Percentiles rank a stretch among this genome's conserved stretches.
Conservation (phyloP, 2,113 vertebrate genomes). For the Hystrix cristata region DNA sequence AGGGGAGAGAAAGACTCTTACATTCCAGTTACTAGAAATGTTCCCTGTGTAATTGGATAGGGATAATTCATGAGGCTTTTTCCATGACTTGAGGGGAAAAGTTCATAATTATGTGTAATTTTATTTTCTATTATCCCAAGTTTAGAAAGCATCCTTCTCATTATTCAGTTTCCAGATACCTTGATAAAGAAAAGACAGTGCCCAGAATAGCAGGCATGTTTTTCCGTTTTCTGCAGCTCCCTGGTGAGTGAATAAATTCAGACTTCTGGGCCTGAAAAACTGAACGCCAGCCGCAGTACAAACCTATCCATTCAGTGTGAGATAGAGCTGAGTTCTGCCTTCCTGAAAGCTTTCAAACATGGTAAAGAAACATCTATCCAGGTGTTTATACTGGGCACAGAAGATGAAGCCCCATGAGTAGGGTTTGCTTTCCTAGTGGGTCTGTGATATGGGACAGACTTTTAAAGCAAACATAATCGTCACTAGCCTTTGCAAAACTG, state of each 20-base stretch:
- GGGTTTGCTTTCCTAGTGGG: not conserved
- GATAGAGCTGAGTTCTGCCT: not conserved
- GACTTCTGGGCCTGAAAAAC: conserved; percentile 48
- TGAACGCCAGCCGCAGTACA: not conserved
- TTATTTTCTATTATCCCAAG: conserved; percentile 77
- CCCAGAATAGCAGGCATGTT: conserved; percentile 57
- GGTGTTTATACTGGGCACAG: not conserved
- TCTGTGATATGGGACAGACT: not conserved
- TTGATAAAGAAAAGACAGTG: conserved; percentile 69
- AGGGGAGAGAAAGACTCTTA: conserved; percentile 33
- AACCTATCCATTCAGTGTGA: not conserved
- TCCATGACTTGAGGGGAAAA: conserved; percentile 68
- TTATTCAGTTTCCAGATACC: conserved; percentile 75
- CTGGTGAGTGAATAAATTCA: conserved; percentile 29
- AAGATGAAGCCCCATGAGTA: not conserved
- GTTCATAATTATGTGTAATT: conserved; percentile 74
- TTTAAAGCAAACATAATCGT: not conserved
- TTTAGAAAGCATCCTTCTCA: conserved; percentile 75
- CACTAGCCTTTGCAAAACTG: conserved; percentile 8
- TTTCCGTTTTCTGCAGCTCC: conserved; percentile 42
- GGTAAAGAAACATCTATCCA: not conserved
- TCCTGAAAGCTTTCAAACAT: not conserved
- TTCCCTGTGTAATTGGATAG: conserved; percentile 56
- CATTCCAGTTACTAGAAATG: conserved; percentile 65
- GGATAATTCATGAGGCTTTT: conserved; percentile 70